Evolutionary conservation across 2,888 invertebrate species (phyloP).

Genomic region (Halocaridina rubra): DNA sequence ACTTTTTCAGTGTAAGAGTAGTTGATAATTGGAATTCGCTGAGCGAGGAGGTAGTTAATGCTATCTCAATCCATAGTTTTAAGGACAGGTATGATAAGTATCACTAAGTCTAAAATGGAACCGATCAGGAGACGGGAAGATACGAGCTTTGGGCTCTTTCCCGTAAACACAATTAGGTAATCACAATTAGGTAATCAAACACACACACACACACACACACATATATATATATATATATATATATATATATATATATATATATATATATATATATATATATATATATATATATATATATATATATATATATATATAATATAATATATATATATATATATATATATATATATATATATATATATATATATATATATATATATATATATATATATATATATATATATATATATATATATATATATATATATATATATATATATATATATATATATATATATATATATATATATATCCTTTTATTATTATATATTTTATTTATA

Average conservation of each 20-base stretch:
- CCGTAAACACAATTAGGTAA: too few species aligned
- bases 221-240: slow-evolving; percentile 19
- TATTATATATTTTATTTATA: neutral
- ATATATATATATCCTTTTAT: neutral
- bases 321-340: slow-evolving; percentile 3
- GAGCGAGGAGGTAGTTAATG: too few species aligned
- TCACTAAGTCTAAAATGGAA: too few species aligned
- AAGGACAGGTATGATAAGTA: too few species aligned
- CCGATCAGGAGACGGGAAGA: too few species aligned
- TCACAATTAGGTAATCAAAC: too few species aligned
- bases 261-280: slow-evolving; percentile 5
- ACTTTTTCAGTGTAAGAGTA: too few species aligned
- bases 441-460: neutral
- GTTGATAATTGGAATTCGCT: too few species aligned
- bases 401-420: slow-evolving; percentile 15
- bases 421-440: slow-evolving; percentile 21
- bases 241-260: slow-evolving; percentile 5
- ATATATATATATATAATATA: slow-evolving; percentile 6
- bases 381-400: slow-evolving; percentile 29
- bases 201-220: neutral
- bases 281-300: slow-evolving; percentile 26
- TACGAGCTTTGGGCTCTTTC: too few species aligned
- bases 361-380: slow-evolving; percentile 7
- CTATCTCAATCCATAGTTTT: too few species aligned
- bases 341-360: neutral